These are phyloP conservation scores for Percina caprodes DNA, from an alignment of 2,113 vertebrate species.

Conservation along the genomic window DNA sequence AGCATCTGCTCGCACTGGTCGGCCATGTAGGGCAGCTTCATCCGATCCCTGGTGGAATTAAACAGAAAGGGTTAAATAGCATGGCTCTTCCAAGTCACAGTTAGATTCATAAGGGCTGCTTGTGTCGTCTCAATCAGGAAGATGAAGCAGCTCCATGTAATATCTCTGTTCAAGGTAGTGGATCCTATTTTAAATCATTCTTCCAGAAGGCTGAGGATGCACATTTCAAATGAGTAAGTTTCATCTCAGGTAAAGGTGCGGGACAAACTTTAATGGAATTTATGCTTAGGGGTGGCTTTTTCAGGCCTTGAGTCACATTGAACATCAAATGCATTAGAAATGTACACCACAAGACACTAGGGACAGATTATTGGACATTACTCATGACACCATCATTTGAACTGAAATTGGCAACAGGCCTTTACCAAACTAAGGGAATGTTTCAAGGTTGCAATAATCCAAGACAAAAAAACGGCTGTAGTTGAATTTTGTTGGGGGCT, in stretches of 20 bases:
- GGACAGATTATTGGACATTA: neutral
- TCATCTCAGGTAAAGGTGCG: neutral
- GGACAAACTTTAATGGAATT: slow-evolving; percentile 6
- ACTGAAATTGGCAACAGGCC: neutral
- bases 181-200: slow-evolving; percentile 32
- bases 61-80: neutral
- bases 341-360: neutral
- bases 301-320: neutral
- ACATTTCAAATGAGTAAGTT: slow-evolving; percentile 13
- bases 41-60: slow-evolving; percentile 87
- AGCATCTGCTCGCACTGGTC: slow-evolving; percentile 96
- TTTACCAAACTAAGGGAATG: neutral
- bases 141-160: slow-evolving; percentile 1
- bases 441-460: neutral
- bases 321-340: neutral
- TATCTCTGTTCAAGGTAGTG: slow-evolving; percentile 17
- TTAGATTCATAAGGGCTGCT: slow-evolving; percentile 8
- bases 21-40: slow-evolving; percentile 94
- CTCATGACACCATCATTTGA: neutral
- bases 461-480: neutral
- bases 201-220: slow-evolving; percentile 8
- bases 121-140: neutral
- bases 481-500: neutral
- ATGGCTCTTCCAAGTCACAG: neutral
- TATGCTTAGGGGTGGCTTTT: neutral